Percentiles rank a stretch among this genome's conserved stretches.
Evolutionary conservation across 2,888 invertebrate species (phyloP).

Genomic region (Mongoloraphidia duomilia): DNA sequence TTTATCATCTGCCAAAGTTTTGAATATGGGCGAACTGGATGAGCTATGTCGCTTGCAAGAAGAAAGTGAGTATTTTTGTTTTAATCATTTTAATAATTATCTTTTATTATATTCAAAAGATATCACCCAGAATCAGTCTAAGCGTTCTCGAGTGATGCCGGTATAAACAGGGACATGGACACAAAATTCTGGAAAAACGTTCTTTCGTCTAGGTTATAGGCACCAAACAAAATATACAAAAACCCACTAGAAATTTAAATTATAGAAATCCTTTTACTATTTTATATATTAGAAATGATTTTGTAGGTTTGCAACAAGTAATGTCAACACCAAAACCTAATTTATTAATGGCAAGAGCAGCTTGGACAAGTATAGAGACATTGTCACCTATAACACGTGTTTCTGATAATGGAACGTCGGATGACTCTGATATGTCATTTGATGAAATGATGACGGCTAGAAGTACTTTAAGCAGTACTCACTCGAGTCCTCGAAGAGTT

Average conservation of each 20-base stretch:
- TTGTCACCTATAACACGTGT: not conserved
- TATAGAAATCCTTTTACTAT: too few relatives aligned
- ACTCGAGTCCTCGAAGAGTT: not conserved
- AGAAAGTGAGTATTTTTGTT: conserved; percentile 21
- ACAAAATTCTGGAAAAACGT: too few relatives aligned
- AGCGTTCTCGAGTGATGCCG: too few relatives aligned
- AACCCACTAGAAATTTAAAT: too few relatives aligned
- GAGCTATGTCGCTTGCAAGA: conserved; percentile 27
- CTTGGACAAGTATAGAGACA: conserved; percentile 2
- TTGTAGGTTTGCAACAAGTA: conserved; percentile 22
- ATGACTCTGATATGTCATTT: not conserved
- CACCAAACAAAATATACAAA: too few relatives aligned
- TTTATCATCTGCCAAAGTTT: conserved; percentile 25
- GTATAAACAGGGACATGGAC: too few relatives aligned
- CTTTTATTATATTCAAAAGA: too few relatives aligned
- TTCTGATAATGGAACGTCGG: not conserved
- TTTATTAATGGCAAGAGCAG: not conserved
- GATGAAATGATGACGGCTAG: not conserved
- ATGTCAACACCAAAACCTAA: conserved; percentile 27
- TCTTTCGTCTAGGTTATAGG: too few relatives aligned
- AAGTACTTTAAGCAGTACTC: not conserved
- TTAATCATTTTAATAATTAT: not conserved
- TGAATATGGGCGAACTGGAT: conserved; percentile 27
- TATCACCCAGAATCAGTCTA: too few relatives aligned
- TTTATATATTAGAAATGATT: too few relatives aligned